Conservation (phyloP, 1,140 invertebrate genomes). For the Panulirus ornatus region DNA sequence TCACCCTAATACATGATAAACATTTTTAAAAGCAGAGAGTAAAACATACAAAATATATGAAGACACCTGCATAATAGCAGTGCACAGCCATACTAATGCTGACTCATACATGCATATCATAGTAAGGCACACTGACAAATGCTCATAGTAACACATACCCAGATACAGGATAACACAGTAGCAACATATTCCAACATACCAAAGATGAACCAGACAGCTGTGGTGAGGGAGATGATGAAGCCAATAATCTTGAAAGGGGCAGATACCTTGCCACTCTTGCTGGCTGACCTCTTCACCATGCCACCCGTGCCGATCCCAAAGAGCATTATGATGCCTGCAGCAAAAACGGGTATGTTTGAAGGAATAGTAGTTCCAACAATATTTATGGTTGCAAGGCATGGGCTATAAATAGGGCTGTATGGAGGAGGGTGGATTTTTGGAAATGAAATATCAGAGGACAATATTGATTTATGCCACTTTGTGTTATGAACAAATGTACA, state of each 20-base stretch:
- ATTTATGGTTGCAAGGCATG: not conserved
- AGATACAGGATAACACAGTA: too few species aligned
- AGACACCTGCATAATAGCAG: too few species aligned
- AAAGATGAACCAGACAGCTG: constrained; percentile 11
- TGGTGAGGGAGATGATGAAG: constrained; percentile 5
- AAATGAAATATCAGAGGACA: not conserved
- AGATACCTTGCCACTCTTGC: not conserved
- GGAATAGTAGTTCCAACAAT: too few species aligned
- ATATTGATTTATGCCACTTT: not conserved
- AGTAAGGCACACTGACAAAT: too few species aligned
- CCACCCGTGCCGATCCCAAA: constrained; percentile 44
- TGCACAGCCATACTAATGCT: too few species aligned
- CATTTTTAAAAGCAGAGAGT: too few species aligned
- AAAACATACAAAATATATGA: too few species aligned
- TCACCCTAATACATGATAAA: too few species aligned
- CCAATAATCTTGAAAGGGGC: not conserved
- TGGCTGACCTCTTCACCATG: not conserved
- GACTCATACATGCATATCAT: too few species aligned
- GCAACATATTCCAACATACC: constrained; percentile 31
- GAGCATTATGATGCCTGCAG: constrained; percentile 25
- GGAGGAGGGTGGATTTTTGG: not conserved
- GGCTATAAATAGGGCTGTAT: not conserved
- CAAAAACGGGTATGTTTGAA: not conserved
- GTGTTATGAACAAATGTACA: not conserved
- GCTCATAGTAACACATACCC: too few species aligned